phyloP scores from a whole-genome alignment of 2,113 vertebrate species.

The Otolemur garnettii region DNA sequence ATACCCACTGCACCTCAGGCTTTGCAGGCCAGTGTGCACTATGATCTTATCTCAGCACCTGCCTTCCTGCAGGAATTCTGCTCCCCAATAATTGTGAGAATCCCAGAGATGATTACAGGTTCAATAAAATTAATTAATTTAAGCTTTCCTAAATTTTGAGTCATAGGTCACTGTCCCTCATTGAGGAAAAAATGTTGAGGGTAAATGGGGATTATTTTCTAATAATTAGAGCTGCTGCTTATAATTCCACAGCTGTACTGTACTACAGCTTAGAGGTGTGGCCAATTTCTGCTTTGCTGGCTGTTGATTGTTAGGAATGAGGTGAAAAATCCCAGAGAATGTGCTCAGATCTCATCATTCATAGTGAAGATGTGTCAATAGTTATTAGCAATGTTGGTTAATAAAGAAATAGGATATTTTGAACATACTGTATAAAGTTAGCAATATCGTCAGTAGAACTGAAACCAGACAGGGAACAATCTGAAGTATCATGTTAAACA shows the following conservation, averaged over 20 bases:
- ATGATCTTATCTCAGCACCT: not conserved
- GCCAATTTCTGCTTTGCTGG: not conserved
- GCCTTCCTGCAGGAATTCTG: not conserved
- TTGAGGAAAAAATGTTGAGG: not conserved
- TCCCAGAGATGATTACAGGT: not conserved
- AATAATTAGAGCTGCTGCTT: not conserved
- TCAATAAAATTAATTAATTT: not conserved
- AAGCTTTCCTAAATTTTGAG: not conserved
- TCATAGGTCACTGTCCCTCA: not conserved
- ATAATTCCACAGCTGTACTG: not conserved
- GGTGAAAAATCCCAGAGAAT: not conserved
- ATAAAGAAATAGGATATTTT: not conserved
- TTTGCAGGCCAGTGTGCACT: not conserved
- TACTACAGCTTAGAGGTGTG: not conserved
- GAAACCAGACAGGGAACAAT: not conserved
- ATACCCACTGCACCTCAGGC: rapidly evolving
- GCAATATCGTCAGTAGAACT: not conserved
- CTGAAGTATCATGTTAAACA: not conserved
- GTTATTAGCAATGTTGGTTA: not conserved
- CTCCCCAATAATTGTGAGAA: not conserved
- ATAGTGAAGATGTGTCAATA: not conserved
- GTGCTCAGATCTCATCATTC: not conserved
- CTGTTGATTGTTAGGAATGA: not conserved
- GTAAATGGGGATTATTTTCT: not conserved
- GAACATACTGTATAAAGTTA: not conserved